phyloP scores from a whole-genome alignment of 2,113 vertebrate species.

The Tamias sibiricus region DNA sequence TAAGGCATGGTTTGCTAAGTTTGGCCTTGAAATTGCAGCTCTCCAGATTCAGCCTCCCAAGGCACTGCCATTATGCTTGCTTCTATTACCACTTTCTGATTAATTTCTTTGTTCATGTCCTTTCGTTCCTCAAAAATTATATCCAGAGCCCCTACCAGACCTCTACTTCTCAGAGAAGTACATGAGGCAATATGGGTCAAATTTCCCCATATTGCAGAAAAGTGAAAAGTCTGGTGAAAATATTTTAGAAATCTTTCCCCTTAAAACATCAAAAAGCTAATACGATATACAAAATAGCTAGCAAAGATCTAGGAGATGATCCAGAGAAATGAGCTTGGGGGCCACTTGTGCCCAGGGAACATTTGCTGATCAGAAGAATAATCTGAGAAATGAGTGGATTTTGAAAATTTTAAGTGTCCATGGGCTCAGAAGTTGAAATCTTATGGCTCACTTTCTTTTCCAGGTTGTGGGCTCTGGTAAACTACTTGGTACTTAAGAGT shows the following conservation, averaged over 20 bases:
- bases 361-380: not conserved
- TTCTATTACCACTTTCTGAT: not conserved
- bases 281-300: not conserved
- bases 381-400: not conserved
- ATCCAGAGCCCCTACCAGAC: not conserved
- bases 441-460: not conserved
- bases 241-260: not conserved
- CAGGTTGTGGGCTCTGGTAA: not conserved
- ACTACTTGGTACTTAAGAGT: not conserved
- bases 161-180: not conserved
- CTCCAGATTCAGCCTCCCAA: too few species aligned
- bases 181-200: not conserved
- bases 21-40: too few species aligned
- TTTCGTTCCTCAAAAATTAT: not conserved
- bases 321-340: not conserved
- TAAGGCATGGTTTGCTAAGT: too few species aligned
- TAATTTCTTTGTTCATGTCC: not conserved
- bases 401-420: not conserved
- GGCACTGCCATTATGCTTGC: too few species aligned
- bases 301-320: not conserved
- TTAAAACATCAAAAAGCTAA: not conserved
- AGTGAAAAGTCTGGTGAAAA: not conserved
- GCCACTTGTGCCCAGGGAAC: not conserved
- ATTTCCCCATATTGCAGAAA: not conserved
- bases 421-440: not conserved